These are phyloP conservation scores for Peribatodes rhomboidaria DNA, from an alignment of 2,888 invertebrate genomes.

Conservation along the genomic window DNA sequence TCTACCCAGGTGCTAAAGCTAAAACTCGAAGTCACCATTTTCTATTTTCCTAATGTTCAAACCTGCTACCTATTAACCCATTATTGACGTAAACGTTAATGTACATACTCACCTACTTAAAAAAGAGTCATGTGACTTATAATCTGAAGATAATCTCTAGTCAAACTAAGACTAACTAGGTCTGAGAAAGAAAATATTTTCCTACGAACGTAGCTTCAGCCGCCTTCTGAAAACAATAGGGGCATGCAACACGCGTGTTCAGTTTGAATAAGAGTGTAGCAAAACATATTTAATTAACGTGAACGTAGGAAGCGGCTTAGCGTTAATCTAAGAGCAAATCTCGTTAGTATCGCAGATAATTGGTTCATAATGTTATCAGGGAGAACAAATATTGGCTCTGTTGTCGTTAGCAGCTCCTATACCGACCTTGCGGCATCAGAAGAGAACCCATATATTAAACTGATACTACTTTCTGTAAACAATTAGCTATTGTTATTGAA, in stretches of 20 bases:
- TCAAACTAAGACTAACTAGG: conserved; percentile 16
- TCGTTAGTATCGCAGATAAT: conserved; percentile 79
- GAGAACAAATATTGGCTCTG: conserved; percentile 78
- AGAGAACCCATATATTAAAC: conserved; percentile 71
- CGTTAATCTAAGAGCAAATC: conserved; percentile 83
- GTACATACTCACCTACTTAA: neutral
- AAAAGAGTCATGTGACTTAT: conserved; percentile 25
- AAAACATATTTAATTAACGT: conserved; percentile 65
- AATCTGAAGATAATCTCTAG: conserved; percentile 31
- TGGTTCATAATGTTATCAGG: conserved; percentile 83
- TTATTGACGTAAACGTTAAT: conserved; percentile 8
- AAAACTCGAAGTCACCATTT: too few relatives aligned
- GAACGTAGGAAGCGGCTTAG: conserved; percentile 71
- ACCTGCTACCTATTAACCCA: conserved; percentile 2
- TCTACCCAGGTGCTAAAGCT: too few relatives aligned
- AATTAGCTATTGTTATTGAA: conserved; percentile 63
- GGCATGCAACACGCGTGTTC: conserved; percentile 42
- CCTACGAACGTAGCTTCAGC: conserved; percentile 22
- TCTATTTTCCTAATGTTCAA: too few relatives aligned
- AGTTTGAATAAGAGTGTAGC: conserved; percentile 56
- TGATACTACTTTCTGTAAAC: conserved; percentile 65
- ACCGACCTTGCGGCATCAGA: conserved; percentile 71
- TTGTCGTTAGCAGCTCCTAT: conserved; percentile 73
- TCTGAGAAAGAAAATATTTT: conserved; percentile 37
- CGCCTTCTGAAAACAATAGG: conserved; percentile 36